These are phyloP conservation scores for Pseudoips prasinana DNA, from an alignment of 2,888 invertebrate species.

Conservation along the genomic window DNA sequence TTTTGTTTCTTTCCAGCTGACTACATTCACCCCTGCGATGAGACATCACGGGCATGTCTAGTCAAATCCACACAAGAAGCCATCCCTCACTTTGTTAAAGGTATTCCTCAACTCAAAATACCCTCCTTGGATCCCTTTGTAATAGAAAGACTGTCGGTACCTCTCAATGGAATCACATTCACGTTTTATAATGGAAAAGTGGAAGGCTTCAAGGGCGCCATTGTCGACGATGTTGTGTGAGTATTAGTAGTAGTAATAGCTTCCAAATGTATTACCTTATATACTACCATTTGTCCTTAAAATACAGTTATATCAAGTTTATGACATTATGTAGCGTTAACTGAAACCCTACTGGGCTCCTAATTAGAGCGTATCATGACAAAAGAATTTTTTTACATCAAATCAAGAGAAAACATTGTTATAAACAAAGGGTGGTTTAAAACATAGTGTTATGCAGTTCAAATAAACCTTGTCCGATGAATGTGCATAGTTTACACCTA, in stretches of 20 bases:
- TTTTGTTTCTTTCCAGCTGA: conserved; percentile 55
- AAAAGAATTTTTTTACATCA: too few relatives aligned
- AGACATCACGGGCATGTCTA: conserved; percentile 54
- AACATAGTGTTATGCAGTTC: too few relatives aligned
- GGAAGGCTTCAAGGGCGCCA: conserved; percentile 61
- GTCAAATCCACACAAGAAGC: conserved; percentile 62
- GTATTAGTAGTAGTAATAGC: too few relatives aligned
- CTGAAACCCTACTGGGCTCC: too few relatives aligned
- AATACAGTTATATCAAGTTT: too few relatives aligned
- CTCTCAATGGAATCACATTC: conserved; percentile 61
- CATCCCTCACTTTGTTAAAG: conserved; percentile 65
- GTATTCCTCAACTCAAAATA: conserved; percentile 55
- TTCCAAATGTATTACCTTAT: not conserved
- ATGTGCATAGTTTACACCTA: too few relatives aligned
- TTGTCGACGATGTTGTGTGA: conserved; percentile 67
- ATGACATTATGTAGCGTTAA: too few relatives aligned
- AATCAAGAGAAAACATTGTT: too few relatives aligned
- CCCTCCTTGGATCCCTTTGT: conserved; percentile 60
- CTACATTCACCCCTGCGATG: conserved; percentile 65
- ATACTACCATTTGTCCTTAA: too few relatives aligned
- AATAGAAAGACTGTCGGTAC: conserved; percentile 63
- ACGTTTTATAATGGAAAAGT: conserved; percentile 69
- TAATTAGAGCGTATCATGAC: too few relatives aligned
- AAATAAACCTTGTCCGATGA: too few relatives aligned
- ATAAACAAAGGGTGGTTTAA: too few relatives aligned